Conservation (phyloP, 2,113 vertebrate species). For the Sterna hirundo region DNA sequence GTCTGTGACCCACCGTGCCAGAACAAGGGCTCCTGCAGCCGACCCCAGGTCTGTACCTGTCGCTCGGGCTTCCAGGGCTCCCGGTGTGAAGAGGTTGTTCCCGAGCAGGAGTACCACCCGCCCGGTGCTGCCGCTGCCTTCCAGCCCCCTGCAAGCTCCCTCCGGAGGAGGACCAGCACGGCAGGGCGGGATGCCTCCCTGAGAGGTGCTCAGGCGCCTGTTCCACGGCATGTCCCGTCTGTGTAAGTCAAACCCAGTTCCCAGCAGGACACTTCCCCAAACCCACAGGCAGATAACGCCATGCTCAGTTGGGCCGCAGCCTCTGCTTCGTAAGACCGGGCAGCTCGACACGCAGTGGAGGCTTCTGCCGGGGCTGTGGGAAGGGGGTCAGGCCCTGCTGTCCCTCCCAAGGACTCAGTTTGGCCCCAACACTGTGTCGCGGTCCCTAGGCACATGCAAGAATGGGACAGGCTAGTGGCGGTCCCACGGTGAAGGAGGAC, state of each 20-base stretch:
- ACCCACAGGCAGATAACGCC: background rate
- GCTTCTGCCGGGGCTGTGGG: background rate
- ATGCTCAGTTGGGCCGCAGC: background rate
- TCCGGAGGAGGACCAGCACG: slow-evolving; percentile 40
- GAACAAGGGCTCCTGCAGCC: slow-evolving; percentile 81
- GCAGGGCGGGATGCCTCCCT: background rate
- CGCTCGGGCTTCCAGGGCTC: slow-evolving; percentile 78
- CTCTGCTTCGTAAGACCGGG: background rate
- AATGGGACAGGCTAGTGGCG: background rate
- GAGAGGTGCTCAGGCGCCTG: background rate
- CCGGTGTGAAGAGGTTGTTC: slow-evolving; percentile 75
- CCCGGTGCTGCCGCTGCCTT: slow-evolving; percentile 35
- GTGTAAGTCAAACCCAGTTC: slow-evolving; percentile 50
- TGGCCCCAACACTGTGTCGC: background rate
- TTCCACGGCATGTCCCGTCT: background rate
- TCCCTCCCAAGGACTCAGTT: background rate
- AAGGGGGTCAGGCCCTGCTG: background rate
- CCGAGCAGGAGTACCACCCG: slow-evolving; percentile 76
- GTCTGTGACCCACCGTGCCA: slow-evolving; percentile 81
- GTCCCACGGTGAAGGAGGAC: background rate
- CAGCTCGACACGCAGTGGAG: background rate
- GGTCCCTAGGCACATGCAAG: background rate
- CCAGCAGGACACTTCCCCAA: background rate
- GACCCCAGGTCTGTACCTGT: slow-evolving; percentile 81
- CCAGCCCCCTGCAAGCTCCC: background rate